Percentiles rank a stretch among this genome's conserved stretches.
phyloP scores from a whole-genome alignment of 1,140 invertebrate genomes.

The Drosophila nikananu region DNA sequence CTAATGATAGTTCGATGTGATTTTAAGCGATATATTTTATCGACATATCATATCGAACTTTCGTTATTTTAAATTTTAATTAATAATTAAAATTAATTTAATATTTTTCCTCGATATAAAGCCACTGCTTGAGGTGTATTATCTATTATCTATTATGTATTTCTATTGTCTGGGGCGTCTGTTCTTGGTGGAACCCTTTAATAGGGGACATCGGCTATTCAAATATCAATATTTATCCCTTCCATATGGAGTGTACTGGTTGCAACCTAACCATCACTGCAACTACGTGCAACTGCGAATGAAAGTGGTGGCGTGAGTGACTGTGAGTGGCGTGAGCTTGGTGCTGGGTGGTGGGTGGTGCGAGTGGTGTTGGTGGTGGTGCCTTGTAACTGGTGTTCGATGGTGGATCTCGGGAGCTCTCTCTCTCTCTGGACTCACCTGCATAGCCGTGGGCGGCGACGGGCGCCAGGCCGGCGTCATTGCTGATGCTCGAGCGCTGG shows the following conservation, averaged over 20 bases:
- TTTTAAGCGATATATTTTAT: background rate
- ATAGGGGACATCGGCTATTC: background rate
- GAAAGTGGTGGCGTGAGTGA: slow-evolving; percentile 7
- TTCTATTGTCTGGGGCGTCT: background rate
- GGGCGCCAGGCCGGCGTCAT: slow-evolving; percentile 85
- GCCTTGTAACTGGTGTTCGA: background rate
- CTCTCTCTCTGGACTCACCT: slow-evolving; percentile 37
- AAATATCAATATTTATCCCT: background rate
- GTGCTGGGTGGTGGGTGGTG: slow-evolving; percentile 18
- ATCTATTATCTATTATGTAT: too few species aligned
- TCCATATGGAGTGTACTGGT: background rate
- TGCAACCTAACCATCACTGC: slow-evolving; percentile 20
- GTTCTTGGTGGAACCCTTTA: background rate
- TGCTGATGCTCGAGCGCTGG: slow-evolving; percentile 86
- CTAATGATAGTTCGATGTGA: background rate
- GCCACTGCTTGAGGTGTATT: too few species aligned
- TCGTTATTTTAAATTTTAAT: too few species aligned
- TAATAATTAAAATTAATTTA: too few species aligned
- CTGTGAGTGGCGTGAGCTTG: slow-evolving; percentile 27
- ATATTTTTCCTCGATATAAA: too few species aligned
- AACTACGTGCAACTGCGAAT: slow-evolving; percentile 20
- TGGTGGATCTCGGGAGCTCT: background rate
- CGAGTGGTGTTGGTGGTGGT: slow-evolving; percentile 10
- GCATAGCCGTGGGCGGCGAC: slow-evolving; percentile 61
- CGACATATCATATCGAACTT: background rate